These are phyloP conservation scores for Ceratotherium simum DNA, from an alignment of 2,113 vertebrate genomes.

Conservation along the genomic window DNA sequence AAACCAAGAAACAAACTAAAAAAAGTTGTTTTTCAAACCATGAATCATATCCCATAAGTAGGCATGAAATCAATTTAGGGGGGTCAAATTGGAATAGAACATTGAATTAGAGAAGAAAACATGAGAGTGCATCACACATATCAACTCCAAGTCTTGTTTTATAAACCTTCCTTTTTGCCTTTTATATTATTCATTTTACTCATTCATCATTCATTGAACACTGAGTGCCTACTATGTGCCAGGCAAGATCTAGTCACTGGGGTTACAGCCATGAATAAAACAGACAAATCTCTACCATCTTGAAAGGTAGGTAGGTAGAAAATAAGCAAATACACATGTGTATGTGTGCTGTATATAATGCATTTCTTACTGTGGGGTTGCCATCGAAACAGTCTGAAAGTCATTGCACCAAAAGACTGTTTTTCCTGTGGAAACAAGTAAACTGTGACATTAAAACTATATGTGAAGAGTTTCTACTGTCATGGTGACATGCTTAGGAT, in stretches of 20 bases:
- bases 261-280: conserved; percentile 42
- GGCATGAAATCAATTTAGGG: conserved; percentile 7
- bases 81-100: background rate
- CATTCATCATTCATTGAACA: background rate
- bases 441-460: conserved; percentile 33
- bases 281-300: background rate
- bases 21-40: conserved; percentile 13
- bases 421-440: background rate
- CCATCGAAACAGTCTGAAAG: conserved; percentile 6
- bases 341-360: background rate
- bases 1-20: conserved; percentile 9
- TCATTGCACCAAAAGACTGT: conserved; percentile 16
- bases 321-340: background rate
- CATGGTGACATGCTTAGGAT: conserved; percentile 21
- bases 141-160: background rate
- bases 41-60: background rate
- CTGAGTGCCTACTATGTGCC: background rate
- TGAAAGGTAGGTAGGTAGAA: background rate
- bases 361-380: background rate
- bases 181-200: background rate
- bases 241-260: background rate
- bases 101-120: background rate
- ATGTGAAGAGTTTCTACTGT: background rate
- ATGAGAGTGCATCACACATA: background rate
- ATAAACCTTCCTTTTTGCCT: conserved; percentile 19